Evolutionary conservation across 2,888 invertebrate species (phyloP).

Genomic region (Apoda limacodes): DNA sequence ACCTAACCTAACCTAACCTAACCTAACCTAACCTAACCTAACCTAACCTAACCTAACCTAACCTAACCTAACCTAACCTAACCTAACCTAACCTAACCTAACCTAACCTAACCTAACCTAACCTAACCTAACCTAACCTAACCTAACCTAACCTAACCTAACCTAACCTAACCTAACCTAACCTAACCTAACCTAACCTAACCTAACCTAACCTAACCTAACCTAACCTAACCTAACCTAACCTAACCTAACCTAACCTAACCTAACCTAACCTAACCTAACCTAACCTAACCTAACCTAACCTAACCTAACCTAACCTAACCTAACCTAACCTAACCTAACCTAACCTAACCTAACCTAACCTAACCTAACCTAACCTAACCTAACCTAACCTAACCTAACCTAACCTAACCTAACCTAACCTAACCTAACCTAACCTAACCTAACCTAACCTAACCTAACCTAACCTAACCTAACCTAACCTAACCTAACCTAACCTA

Average conservation of each 20-base stretch:
- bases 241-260: slow-evolving; percentile 6
- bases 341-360: slow-evolving; percentile 8
- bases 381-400: slow-evolving; percentile 8
- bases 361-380: slow-evolving; percentile 8
- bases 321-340: slow-evolving; percentile 8
- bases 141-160: slow-evolving; percentile 7
- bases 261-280: slow-evolving; percentile 3
- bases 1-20: not conserved
- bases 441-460: slow-evolving; percentile 7
- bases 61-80: not conserved
- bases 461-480: slow-evolving; percentile 5
- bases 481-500: slow-evolving; percentile 5
- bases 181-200: slow-evolving; percentile 5
- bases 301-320: slow-evolving; percentile 10
- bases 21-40: not conserved
- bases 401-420: slow-evolving; percentile 9
- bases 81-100: slow-evolving; percentile 3
- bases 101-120: slow-evolving; percentile 3
- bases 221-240: slow-evolving; percentile 7
- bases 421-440: slow-evolving; percentile 9
- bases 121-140: slow-evolving; percentile 6
- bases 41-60: not conserved
- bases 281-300: slow-evolving; percentile 2
- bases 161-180: slow-evolving; percentile 4
- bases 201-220: slow-evolving; percentile 6